Conservation (phyloP, 2,113 vertebrate genomes). For the Phalacrocorax aristotelis region DNA sequence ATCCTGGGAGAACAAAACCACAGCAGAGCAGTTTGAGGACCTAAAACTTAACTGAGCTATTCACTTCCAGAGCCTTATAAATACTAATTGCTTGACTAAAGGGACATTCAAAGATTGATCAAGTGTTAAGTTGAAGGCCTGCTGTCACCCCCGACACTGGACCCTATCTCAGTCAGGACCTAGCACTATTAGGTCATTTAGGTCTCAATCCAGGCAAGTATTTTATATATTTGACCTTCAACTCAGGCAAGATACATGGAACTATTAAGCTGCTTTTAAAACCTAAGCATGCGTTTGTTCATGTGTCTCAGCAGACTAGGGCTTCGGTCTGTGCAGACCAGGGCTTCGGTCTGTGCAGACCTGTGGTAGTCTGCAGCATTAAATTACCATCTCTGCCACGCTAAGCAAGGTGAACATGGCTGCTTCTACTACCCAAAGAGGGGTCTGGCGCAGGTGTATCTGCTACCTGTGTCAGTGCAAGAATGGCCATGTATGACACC, state of each 20-base stretch:
- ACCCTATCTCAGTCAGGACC: background rate
- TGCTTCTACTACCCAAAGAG: background rate
- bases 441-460: fast-evolving
- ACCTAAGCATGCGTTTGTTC: background rate
- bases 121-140: background rate
- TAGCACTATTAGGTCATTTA: background rate
- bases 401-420: background rate
- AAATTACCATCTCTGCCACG: background rate
- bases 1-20: background rate
- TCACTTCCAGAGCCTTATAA: background rate
- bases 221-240: background rate
- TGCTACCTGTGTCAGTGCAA: background rate
- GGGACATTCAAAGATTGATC: background rate
- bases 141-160: background rate
- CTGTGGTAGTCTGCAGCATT: background rate
- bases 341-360: background rate
- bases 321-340: background rate
- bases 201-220: background rate
- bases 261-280: background rate
- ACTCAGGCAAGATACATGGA: background rate
- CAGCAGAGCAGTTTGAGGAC: background rate
- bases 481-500: background rate
- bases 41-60: background rate
- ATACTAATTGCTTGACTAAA: background rate
- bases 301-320: background rate